A percentile compares a stretch with the other conserved stretches of the same genome.
phyloP scores from a whole-genome alignment of 2,797 vertebrate species.

The Nasua narica region DNA sequence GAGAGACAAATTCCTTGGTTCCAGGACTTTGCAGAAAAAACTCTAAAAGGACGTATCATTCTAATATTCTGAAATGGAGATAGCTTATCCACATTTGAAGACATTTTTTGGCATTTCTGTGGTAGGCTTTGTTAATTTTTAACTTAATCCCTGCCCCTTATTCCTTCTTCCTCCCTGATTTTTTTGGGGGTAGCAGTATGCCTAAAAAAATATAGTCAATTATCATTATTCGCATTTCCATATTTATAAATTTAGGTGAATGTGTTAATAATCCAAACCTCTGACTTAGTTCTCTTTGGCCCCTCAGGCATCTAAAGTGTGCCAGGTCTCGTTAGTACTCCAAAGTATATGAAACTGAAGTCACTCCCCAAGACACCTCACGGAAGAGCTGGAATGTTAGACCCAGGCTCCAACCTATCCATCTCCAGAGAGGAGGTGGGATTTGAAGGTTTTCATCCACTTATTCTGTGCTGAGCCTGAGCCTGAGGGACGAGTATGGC shows the following conservation, averaged over 20 bases:
- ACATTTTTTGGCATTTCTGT: background rate
- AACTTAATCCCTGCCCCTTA: background rate
- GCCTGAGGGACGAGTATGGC: background rate
- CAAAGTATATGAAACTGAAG: background rate
- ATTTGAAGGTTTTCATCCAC: background rate
- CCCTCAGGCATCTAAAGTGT: background rate
- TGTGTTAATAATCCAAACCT: background rate
- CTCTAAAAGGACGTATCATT: background rate
- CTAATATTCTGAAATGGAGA: background rate
- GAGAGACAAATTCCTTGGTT: background rate
- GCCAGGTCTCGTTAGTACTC: background rate
- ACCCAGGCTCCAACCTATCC: background rate
- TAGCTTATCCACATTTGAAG: background rate
- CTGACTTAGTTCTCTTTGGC: background rate
- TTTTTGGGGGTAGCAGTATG: background rate
- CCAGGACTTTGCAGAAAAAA: background rate
- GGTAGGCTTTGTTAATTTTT: background rate
- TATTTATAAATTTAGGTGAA: background rate
- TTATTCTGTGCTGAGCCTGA: background rate
- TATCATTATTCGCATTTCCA: background rate
- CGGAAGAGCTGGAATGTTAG: background rate
- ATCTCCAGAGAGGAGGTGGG: background rate
- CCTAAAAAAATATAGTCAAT: background rate
- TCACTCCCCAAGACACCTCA: too few species aligned
- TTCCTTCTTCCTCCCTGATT: background rate